Evolutionary conservation across 2,797 vertebrate species (phyloP), one percentile per base, ranked within the genome.

Genomic region (Todus mexicanus): DNA sequence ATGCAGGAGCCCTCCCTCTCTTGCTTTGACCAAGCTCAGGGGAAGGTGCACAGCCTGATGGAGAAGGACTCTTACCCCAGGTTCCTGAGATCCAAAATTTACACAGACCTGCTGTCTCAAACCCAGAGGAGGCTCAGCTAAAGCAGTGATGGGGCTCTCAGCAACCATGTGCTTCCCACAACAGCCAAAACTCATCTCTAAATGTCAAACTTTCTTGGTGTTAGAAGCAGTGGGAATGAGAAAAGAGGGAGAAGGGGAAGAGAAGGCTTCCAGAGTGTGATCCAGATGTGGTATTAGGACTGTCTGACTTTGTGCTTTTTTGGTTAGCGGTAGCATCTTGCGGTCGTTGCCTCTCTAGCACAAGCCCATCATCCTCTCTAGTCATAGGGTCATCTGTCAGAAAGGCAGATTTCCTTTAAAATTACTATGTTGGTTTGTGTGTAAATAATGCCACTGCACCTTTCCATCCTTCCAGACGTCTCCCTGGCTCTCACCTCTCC

Each of bases 61-160:
- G 99, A 99, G 97, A 99, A 99, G 96, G 99, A 99, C 98, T 99
- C 99, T 63, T 99, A 99, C 86, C 99, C 99, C 79, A 98, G 99
- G 86, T 99, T 99, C 97, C 98, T 99, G 97, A 98, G 98, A 96
- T 99, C 99, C 91, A 99, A 99, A 97, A 98, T 99, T 97, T 99
- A 99, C 97, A 98, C 98, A 98, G 99, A 99, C 86, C 98, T 99
- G 78, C 97, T 99, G 37, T 99, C 98, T 96, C 98, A 98, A 96
- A 98, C 98, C 65, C 99, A 99, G 96, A 98, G 99, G 89, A 98
- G 98, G 96, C 99, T 99, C 69, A 98, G 99, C 92, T 99, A 98
- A 96, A 97, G 73, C 93, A 95, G 87, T 11, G 9, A 83, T 38
- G 92, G 56, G 47, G 89, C 94, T 88, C 74, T 90, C 87, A 94